phyloP scores from a whole-genome alignment of 2,888 invertebrate species.

The Pollenia griseotomentosa region DNA sequence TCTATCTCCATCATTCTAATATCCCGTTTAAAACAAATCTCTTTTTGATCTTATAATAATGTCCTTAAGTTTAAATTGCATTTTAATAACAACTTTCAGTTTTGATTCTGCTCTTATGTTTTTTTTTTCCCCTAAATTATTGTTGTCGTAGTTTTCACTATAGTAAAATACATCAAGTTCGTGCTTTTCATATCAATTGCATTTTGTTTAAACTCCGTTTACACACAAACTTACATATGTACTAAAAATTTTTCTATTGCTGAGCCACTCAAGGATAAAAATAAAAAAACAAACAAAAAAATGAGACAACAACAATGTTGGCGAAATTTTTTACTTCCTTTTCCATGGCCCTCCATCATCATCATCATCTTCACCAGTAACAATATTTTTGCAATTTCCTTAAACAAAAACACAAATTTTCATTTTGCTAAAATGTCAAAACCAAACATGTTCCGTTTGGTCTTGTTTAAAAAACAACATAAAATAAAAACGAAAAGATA shows the following conservation, averaged over 20 bases:
- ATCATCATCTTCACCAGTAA: conserved; percentile 14
- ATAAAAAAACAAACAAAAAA: not conserved
- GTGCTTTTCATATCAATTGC: conserved; percentile 63
- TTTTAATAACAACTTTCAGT: conserved; percentile 58
- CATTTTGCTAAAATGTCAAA: conserved; percentile 67
- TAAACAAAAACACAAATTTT: conserved; percentile 58
- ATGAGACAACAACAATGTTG: not conserved
- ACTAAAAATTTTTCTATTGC: conserved; percentile 7
- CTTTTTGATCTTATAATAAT: conserved; percentile 27
- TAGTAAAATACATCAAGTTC: conserved; percentile 43
- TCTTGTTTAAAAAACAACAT: conserved; percentile 4
- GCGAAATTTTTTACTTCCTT: not conserved
- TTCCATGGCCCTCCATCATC: not conserved
- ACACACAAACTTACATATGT: not conserved
- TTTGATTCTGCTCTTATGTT: not conserved
- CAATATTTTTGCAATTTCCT: conserved; percentile 71
- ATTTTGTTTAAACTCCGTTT: conserved; percentile 18
- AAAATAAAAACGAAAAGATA: not conserved
- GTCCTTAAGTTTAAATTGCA: conserved; percentile 55
- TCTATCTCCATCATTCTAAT: not conserved
- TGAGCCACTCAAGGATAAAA: conserved; percentile 49
- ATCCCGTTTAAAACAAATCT: conserved; percentile 43
- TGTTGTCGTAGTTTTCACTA: conserved; percentile 1
- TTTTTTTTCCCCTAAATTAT: not conserved
- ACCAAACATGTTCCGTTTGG: conserved; percentile 59